Conservation (phyloP, 2,113 vertebrate species). For the Galbula dea region DNA sequence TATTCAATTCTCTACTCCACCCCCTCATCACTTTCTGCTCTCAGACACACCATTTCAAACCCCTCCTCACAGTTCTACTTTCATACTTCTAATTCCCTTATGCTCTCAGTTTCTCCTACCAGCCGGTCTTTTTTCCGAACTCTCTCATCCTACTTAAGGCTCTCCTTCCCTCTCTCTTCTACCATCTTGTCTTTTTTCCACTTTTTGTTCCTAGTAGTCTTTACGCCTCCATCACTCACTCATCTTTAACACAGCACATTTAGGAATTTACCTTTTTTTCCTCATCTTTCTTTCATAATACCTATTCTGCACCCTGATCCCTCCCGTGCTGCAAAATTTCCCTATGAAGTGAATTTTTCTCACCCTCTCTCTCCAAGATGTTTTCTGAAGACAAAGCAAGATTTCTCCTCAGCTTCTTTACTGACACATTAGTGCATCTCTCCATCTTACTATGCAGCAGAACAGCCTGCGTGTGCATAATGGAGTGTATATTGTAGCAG, state of each 20-base stretch:
- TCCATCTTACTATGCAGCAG: not conserved
- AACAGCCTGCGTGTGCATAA: not conserved
- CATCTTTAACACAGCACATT: not conserved
- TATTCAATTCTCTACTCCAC: not conserved
- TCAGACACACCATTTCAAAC: not conserved
- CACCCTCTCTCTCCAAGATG: not conserved
- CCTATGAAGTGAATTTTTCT: not conserved
- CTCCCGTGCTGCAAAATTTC: not conserved
- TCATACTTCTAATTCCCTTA: not conserved
- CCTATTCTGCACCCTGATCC: not conserved
- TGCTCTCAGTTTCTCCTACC: slow-evolving; percentile 4
- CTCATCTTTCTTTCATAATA: not conserved
- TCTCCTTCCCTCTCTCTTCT: not conserved
- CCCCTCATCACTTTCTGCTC: not conserved
- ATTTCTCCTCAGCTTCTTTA: slow-evolving; percentile 4
- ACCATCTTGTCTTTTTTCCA: not conserved
- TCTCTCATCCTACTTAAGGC: not conserved
- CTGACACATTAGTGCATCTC: not conserved
- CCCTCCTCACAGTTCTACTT: not conserved
- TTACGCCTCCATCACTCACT: not conserved
- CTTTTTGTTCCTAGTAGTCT: not conserved
- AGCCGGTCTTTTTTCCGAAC: not conserved
- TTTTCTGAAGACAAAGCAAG: not conserved
- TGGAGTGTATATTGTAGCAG: not conserved
- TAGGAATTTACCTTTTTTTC: not conserved